These are phyloP conservation scores for Amblyopsis hoosieri DNA, from an alignment of 2,797 vertebrate genomes.

Conservation along the genomic window DNA sequence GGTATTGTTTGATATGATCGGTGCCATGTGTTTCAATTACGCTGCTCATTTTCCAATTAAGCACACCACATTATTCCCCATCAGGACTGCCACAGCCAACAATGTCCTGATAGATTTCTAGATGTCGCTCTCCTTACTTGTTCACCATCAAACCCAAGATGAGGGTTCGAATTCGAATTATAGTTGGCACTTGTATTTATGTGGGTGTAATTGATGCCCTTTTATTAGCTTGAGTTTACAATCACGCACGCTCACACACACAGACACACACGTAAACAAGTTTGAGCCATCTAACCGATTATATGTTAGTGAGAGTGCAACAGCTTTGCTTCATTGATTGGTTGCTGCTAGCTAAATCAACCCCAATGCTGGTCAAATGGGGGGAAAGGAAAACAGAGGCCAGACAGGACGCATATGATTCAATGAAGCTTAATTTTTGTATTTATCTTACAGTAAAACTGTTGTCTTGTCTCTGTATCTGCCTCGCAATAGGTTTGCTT, in stretches of 20 bases:
- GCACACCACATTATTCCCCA: constrained; percentile 33
- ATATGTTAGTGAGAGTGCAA: not conserved
- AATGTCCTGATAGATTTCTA: constrained; percentile 36
- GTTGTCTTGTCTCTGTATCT: constrained; percentile 15
- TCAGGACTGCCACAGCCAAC: constrained; percentile 35
- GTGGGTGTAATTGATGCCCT: constrained; percentile 1
- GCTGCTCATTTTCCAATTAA: constrained; percentile 60
- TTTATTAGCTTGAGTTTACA: too few relatives aligned
- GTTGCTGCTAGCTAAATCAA: constrained; percentile 58
- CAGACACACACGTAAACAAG: too few relatives aligned
- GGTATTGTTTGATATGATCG: constrained; percentile 63
- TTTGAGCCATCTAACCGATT: too few relatives aligned
- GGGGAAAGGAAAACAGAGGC: constrained; percentile 14
- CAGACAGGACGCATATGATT: constrained; percentile 47
- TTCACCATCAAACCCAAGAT: not conserved
- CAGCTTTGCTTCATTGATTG: constrained; percentile 61
- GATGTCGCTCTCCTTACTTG: constrained; percentile 7
- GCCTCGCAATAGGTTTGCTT: constrained; percentile 8
- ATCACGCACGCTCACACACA: too few relatives aligned
- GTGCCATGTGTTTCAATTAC: constrained; percentile 67
- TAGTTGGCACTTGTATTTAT: constrained; percentile 4
- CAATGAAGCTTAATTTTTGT: constrained; percentile 17
- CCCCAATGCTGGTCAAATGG: constrained; percentile 31
- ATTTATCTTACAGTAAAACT: constrained; percentile 3
- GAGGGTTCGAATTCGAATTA: not conserved